A percentile compares a stretch with the other conserved stretches of the same genome.
phyloP scores from a whole-genome alignment of 2,113 vertebrate species.

The Planiliza haematocheilus region DNA sequence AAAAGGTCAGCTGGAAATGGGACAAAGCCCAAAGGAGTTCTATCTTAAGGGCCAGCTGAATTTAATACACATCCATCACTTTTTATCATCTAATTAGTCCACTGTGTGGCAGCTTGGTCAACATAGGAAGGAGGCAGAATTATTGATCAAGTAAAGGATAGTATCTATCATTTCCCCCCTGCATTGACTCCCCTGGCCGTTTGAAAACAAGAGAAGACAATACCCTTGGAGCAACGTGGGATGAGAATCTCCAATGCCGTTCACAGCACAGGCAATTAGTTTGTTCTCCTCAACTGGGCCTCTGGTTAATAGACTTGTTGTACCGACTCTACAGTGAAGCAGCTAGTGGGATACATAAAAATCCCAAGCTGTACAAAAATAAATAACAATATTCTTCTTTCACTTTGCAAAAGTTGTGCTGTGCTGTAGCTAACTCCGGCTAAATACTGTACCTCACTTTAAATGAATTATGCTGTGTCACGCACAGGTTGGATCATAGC shows the following conservation, averaged over 20 bases:
- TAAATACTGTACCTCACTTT: not conserved
- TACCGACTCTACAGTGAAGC: conserved; percentile 12
- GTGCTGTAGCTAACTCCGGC: not conserved
- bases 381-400: too few relatives aligned
- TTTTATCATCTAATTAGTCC: conserved; percentile 99
- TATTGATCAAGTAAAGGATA: conserved; percentile 93
- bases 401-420: not conserved
- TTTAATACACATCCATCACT: conserved; percentile 98
- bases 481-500: not conserved
- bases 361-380: too few relatives aligned
- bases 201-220: conserved; percentile 73
- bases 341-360: not conserved
- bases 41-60: conserved; percentile 84
- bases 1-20: conserved; percentile 95
- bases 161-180: conserved; percentile 91
- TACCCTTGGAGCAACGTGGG: conserved; percentile 71
- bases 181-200: conserved; percentile 48
- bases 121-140: conserved; percentile 84
- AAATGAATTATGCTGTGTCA: not conserved
- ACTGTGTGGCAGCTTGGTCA: conserved; percentile 90
- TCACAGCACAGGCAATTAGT: conserved; percentile 40
- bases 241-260: conserved; percentile 41
- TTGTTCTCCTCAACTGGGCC: conserved; percentile 46
- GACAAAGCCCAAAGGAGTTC: conserved; percentile 88
- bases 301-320: conserved; percentile 32